Conservation (phyloP, 2,888 invertebrate genomes). For the Ophion costatus region DNA sequence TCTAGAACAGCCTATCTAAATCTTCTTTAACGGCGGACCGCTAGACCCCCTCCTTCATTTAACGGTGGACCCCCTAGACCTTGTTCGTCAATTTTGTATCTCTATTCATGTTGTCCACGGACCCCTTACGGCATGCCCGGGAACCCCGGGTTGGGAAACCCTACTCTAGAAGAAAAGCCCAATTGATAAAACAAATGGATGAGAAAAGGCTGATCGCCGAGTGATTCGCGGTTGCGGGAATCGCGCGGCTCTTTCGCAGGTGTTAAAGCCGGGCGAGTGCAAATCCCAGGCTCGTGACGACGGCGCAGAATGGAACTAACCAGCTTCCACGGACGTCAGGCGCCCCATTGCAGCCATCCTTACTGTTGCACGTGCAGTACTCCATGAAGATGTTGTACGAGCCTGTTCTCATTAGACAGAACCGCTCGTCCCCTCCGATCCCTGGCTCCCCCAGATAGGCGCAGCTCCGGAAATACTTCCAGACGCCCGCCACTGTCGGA, state of each 20-base stretch:
- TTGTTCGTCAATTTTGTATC: no score
- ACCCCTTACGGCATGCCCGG: no score
- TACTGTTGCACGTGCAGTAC: slow-evolving; percentile 96
- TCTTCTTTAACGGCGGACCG: no score
- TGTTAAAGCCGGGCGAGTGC: slow-evolving; percentile 27
- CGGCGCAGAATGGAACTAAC: slow-evolving; percentile 62
- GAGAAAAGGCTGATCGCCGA: background rate
- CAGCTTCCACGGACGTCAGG: slow-evolving; percentile 72
- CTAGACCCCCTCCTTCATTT: no score
- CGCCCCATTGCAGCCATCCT: slow-evolving; percentile 94
- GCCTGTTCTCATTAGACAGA: slow-evolving; percentile 95
- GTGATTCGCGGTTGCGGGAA: background rate
- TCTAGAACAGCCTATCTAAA: background rate
- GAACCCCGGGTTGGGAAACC: no score
- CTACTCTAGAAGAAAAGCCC: background rate
- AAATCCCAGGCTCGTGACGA: slow-evolving; percentile 65
- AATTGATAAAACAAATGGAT: background rate
- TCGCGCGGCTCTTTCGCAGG: background rate
- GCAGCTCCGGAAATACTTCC: slow-evolving; percentile 95
- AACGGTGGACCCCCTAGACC: no score
- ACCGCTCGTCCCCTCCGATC: slow-evolving; percentile 94
- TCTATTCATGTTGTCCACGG: no score
- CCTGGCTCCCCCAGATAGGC: slow-evolving; percentile 96
- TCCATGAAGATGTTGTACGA: slow-evolving; percentile 97
- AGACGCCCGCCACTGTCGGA: slow-evolving; percentile 91